Evolutionary conservation across 2,113 vertebrate genomes (phyloP).

Genomic region (Mormoops blainvillei): DNA sequence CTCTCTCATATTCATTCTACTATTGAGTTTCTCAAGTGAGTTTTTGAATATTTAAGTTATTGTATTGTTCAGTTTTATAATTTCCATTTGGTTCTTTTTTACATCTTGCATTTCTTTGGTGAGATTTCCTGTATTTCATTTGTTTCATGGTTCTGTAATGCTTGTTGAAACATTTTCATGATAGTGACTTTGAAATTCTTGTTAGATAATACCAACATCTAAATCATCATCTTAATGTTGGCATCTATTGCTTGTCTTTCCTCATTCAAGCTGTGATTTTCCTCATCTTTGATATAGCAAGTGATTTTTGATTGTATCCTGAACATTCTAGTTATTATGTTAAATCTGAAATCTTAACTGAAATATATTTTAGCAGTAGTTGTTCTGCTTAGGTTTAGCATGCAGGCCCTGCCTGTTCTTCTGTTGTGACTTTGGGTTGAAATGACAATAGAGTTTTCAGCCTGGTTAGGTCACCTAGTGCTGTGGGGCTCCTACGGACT

Average conservation of each 20-base stretch:
- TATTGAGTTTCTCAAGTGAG: neutral
- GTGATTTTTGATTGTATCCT: neutral
- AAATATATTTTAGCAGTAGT: neutral
- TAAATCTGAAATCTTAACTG: neutral
- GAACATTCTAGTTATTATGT: neutral
- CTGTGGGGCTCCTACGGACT: neutral
- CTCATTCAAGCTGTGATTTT: neutral
- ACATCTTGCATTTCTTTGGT: neutral
- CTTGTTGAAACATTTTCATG: neutral
- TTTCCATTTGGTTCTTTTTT: neutral
- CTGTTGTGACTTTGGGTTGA: neutral
- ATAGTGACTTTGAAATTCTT: neutral
- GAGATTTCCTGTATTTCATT: neutral
- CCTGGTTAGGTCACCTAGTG: neutral
- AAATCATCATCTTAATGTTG: neutral
- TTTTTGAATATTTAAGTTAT: neutral
- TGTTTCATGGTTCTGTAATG: neutral
- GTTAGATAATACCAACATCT: neutral
- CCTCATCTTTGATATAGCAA: neutral
- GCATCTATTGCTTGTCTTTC: neutral
- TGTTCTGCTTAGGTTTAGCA: neutral
- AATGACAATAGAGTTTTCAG: neutral
- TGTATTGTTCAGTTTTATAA: neutral
- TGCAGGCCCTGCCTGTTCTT: neutral
- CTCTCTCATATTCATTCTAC: neutral